phyloP scores from a whole-genome alignment of 2,797 vertebrate species.

The Sebastes minor region DNA sequence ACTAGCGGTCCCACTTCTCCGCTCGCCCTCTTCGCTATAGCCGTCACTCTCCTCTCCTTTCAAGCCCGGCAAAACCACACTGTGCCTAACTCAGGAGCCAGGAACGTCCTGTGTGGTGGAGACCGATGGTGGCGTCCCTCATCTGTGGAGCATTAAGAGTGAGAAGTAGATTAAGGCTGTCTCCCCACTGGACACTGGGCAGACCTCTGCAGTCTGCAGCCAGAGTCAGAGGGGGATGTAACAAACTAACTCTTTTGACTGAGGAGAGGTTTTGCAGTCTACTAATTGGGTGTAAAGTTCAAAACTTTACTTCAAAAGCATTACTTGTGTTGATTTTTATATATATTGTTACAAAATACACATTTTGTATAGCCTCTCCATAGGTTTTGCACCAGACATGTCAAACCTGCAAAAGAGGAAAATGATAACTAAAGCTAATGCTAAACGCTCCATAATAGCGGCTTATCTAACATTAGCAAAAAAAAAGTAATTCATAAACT shows the following conservation, averaged over 20 bases:
- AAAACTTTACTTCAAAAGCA: not conserved
- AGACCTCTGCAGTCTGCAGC: slow-evolving; percentile 54
- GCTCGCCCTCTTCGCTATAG: not conserved
- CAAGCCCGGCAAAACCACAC: slow-evolving; percentile 7
- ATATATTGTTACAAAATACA: not conserved
- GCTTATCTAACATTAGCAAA: not conserved
- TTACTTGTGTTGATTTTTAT: not conserved
- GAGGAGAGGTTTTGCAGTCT: not conserved
- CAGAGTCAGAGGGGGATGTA: not conserved
- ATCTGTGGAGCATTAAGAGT: slow-evolving; percentile 74
- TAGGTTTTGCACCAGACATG: not conserved
- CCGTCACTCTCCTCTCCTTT: slow-evolving; percentile 20
- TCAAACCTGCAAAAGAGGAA: not conserved
- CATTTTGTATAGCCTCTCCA: too few relatives aligned
- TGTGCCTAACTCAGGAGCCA: slow-evolving; percentile 18
- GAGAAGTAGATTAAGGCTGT: slow-evolving; percentile 71
- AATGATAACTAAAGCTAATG: not conserved
- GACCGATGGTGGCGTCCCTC: slow-evolving; percentile 45
- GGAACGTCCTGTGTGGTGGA: slow-evolving; percentile 56
- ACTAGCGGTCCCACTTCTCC: slow-evolving; percentile 6
- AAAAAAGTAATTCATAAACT: not conserved
- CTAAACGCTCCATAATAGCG: not conserved
- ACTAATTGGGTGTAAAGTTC: not conserved
- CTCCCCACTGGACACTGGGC: slow-evolving; percentile 61
- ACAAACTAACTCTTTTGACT: not conserved